Base-by-base conservation (phyloP, 2,888 invertebrate genomes). In the Cheiracanthium punctorium region DNA sequence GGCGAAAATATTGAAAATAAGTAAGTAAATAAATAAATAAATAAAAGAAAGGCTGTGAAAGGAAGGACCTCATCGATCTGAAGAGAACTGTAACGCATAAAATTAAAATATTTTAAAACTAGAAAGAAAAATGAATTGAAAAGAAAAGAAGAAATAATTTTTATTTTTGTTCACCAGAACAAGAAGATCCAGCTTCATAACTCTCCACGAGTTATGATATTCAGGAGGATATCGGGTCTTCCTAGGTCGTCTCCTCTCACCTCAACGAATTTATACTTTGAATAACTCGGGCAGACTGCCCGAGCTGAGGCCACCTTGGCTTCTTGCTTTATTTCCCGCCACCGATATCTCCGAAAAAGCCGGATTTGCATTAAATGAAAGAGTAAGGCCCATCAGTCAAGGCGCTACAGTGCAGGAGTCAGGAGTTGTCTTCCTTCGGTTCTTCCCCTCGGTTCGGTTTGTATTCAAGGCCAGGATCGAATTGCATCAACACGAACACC, bases 351-450 rank as follows among this genome's bases (percentile, higher is more conserved):
- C 58, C 58, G 58, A 58, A 58, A n/a, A 24, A 24, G 58, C 58
- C 24, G 58, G 58, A 24, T 24, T 33, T 10, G 8, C 10, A 1
- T 91, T 95, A 96, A 91, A 96, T 96, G 94, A 96, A 96, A 93
- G 96, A 96, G 94, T 97, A 97, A 93, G 97, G 97, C 94, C 97
- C 97, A 94, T 97, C 97, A 92, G 97, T 97, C 94, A 97, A 96
- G 95, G 97, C 97, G 96, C 97, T 97, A 96, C 97, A 97, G 94
- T 97, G 95, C 95, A 97, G 95, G 95, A 97, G 97, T 97, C 97
- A 97, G 95, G 97, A 97, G 93, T 96, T 96, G 93, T 97, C 97
- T 93, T 97, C 97, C 92, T 97, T 97, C 81, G 80, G 88, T 76
- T 84, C 84, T 77, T 86, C 82, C 70, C 85, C 86, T 82, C 88